Percentiles rank a stretch among this genome's conserved stretches.
Evolutionary conservation across 53 echinoderm and acorn worm genomes (phyloP).

Genomic region (Holothuria scabra): DNA sequence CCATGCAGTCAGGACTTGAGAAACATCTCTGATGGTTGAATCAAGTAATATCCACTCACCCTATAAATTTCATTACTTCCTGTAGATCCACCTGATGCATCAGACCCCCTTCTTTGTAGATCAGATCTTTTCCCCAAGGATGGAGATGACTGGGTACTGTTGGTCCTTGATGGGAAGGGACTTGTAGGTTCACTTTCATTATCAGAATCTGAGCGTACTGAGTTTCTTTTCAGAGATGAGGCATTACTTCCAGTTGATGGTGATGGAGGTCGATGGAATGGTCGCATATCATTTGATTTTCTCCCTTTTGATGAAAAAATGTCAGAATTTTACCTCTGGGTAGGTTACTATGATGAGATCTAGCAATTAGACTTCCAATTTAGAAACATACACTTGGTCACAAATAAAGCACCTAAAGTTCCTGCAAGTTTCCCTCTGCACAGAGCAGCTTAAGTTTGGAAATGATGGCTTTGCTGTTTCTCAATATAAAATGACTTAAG

Average conservation of each 20-base stretch:
- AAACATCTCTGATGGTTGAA: too few relatives aligned
- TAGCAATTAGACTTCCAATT: too few relatives aligned
- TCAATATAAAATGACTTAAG: too few relatives aligned
- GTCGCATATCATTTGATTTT: conserved; percentile 18
- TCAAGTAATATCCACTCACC: conserved; percentile 51
- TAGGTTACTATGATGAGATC: too few relatives aligned
- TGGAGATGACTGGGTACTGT: conserved; percentile 85
- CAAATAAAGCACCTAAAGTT: too few relatives aligned
- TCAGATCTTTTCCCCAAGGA: conserved; percentile 1
- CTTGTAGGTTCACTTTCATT: conserved; percentile 83
- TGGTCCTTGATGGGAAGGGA: conserved; percentile 80
- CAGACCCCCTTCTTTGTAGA: conserved; percentile 72
- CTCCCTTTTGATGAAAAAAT: not conserved
- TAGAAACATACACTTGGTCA: too few relatives aligned
- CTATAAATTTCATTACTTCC: conserved; percentile 91
- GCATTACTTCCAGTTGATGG: conserved; percentile 1
- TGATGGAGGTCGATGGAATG: conserved; percentile 28
- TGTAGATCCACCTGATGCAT: conserved; percentile 76
- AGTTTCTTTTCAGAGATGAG: not conserved
- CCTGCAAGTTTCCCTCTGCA: too few relatives aligned
- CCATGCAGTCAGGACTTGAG: too few relatives aligned
- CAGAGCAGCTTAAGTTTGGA: too few relatives aligned
- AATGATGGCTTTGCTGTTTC: too few relatives aligned
- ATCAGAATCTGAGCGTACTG: conserved; percentile 58
- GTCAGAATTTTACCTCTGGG: too few relatives aligned